These are phyloP conservation scores for Drosophila niveifrons DNA, from an alignment of 2,888 invertebrate genomes.

Conservation along the genomic window DNA sequence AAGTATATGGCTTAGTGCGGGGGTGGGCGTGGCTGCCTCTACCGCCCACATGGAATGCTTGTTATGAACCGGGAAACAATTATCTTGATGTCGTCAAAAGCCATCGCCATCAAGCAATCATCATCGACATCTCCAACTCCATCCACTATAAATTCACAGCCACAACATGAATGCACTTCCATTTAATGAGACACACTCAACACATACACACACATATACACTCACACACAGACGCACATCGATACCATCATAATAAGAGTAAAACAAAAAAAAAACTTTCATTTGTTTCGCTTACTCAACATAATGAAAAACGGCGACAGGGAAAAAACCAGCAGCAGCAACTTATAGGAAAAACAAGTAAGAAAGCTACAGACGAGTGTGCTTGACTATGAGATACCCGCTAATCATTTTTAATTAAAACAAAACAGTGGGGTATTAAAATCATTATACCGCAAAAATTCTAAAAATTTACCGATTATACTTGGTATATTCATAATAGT, in stretches of 20 bases:
- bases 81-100: slow-evolving; percentile 78
- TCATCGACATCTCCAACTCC: slow-evolving; percentile 31
- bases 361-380: no score
- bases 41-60: slow-evolving; percentile 48
- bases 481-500: no score
- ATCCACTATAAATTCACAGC: not conserved
- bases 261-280: slow-evolving; percentile 61
- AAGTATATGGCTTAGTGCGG: slow-evolving; percentile 7
- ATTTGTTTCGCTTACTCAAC: slow-evolving; percentile 77
- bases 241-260: slow-evolving; percentile 22
- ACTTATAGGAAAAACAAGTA: slow-evolving; percentile 1
- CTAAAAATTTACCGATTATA: no score
- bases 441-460: no score
- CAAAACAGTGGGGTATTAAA: no score
- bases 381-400: no score
- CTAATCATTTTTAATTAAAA: no score
- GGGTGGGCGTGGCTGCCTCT: slow-evolving; percentile 14
- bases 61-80: slow-evolving; percentile 74
- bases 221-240: slow-evolving; percentile 31
- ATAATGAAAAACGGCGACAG: slow-evolving; percentile 67
- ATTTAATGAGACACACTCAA: slow-evolving; percentile 64
- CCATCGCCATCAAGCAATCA: slow-evolving; percentile 65
- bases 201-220: slow-evolving; percentile 12
- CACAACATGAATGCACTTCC: slow-evolving; percentile 70
- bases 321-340: slow-evolving; percentile 19